Evolutionary conservation across 2,888 invertebrate species (phyloP), one percentile per base, ranked within the genome.

Genomic region (Caenorhabditis auriculariae): DNA sequence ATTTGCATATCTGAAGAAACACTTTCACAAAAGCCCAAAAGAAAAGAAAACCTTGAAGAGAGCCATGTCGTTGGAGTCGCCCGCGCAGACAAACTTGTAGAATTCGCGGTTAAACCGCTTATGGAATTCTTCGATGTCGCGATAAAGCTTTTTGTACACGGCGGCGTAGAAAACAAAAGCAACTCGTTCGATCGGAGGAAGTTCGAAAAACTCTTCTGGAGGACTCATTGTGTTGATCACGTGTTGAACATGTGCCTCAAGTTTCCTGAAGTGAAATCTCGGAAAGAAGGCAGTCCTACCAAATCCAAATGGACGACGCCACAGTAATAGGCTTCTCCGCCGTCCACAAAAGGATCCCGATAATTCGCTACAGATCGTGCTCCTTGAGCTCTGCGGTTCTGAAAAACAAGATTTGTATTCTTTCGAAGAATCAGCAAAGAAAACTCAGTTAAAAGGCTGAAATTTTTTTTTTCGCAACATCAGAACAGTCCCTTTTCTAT

Each of bases 81-180:
- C 66, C 26, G 26, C 19, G 23, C 69, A 66, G 19, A 52, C 47
- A 44, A 47, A 62, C 23, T 60, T 67, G 54, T 54, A 70, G 42
- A 58, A 70, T 28, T 70, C 67, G 5, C 62, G 39, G 39, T 65
- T 70, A 39, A 67, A 70, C 19, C 48, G 52, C 17, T 62, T 62
- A 19, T 57, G 66, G 44, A 70, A 70, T 35, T 62, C 62, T 1
- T 43, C n/a, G 9, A 67, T 47, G 12, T 54, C 53, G 1, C 44
- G 41, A 44, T 56, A 70, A 0, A 62, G 60, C 41, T 65, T 62
- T 7, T 60, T 55, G 35, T 67, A 65, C 38, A 67, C 59, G 0
- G 66, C 57, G 28, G 64, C 65, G 37, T 57, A 70, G 39, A 56
- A 70, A 6, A 70, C 43, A 32, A 65, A 70, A 7, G 65, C 69